These are phyloP conservation scores for Lepidocyrtinus sp. DNA, from an alignment of 2,888 invertebrate species.

Conservation along the genomic window DNA sequence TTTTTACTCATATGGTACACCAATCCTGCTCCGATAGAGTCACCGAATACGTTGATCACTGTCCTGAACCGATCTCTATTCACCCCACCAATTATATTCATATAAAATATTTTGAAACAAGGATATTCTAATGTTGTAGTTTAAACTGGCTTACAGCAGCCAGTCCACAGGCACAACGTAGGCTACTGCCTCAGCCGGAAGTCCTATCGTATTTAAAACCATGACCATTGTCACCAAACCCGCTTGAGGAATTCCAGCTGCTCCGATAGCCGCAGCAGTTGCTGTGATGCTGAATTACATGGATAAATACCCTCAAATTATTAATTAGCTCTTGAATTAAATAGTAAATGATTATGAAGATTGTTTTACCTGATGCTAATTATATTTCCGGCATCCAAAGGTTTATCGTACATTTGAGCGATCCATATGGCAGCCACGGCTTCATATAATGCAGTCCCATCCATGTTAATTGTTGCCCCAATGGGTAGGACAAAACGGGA, in stretches of 20 bases:
- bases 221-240: constrained; percentile 75
- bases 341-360: not conserved
- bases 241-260: constrained; percentile 76
- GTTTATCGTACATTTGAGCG: constrained; percentile 57
- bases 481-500: constrained; percentile 64
- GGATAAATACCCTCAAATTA: not conserved
- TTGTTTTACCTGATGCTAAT: constrained; percentile 64
- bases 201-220: constrained; percentile 72
- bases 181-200: constrained; percentile 72
- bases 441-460: constrained; percentile 62
- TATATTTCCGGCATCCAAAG: constrained; percentile 62
- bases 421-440: constrained; percentile 65
- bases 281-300: constrained; percentile 74
- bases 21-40: constrained; percentile 76
- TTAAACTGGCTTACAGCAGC: constrained; percentile 72
- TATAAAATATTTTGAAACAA: not conserved
- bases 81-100: not conserved
- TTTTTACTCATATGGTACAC: constrained; percentile 73
- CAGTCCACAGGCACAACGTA: constrained; percentile 73
- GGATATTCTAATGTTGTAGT: not conserved
- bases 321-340: not conserved
- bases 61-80: constrained; percentile 72
- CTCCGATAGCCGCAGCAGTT: constrained; percentile 77
- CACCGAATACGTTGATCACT: constrained; percentile 76
- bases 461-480: constrained; percentile 67